These are phyloP conservation scores for Melolontha melolontha DNA, from an alignment of 2,888 invertebrate genomes.

Conservation along the genomic window DNA sequence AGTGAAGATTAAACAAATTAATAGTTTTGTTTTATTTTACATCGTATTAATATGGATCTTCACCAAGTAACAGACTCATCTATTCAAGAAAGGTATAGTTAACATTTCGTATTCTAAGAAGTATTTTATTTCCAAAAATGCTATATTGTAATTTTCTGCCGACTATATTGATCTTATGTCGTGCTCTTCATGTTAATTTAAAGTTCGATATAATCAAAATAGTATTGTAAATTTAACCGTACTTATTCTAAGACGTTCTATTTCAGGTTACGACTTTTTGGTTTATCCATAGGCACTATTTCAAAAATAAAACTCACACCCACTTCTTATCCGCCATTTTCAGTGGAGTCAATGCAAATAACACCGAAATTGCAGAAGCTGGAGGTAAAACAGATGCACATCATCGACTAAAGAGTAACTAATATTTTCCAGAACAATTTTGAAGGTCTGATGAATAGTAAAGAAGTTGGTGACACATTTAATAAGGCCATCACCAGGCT, in stretches of 20 bases:
- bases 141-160: no score
- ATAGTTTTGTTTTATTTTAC: no score
- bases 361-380: constrained; percentile 59
- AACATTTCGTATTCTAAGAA: no score
- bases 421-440: constrained; percentile 61
- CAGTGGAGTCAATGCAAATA: constrained; percentile 54
- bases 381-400: constrained; percentile 51
- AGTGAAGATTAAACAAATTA: no score
- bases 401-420: background rate
- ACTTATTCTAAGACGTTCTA: background rate
- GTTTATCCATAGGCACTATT: constrained; percentile 59
- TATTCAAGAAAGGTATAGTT: no score
- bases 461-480: constrained; percentile 59
- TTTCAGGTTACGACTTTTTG: constrained; percentile 60
- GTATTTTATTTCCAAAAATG: no score
- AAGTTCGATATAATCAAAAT: no score
- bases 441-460: constrained; percentile 62
- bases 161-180: no score
- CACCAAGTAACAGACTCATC: no score
- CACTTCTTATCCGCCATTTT: constrained; percentile 50
- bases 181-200: no score
- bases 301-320: constrained; percentile 49
- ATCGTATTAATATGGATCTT: no score
- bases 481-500: constrained; percentile 62
- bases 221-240: no score